phyloP scores from a whole-genome alignment of 1,140 invertebrate species.

The Pogonus chalceus region DNA sequence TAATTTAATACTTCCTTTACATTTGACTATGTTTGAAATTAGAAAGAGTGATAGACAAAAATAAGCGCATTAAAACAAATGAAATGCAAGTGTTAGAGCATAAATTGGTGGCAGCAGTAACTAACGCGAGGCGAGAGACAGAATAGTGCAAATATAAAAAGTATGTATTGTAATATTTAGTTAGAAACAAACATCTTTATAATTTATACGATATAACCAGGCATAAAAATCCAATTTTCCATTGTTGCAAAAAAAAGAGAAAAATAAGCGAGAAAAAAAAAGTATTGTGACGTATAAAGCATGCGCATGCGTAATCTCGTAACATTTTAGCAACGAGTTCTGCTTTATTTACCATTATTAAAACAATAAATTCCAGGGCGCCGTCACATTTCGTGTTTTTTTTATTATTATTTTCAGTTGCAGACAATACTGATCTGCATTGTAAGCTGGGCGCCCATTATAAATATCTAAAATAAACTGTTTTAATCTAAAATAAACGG shows the following conservation, averaged over 20 bases:
- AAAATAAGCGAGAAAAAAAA: no score
- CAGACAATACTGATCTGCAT: slow-evolving; percentile 35
- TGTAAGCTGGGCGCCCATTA: slow-evolving; percentile 31
- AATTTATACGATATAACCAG: slow-evolving; percentile 29
- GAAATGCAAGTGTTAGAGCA: no score
- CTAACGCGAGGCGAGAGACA: no score
- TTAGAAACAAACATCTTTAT: slow-evolving; percentile 17
- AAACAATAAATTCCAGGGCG: slow-evolving; percentile 34
- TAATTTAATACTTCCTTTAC: no score
- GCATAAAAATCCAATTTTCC: slow-evolving; percentile 32
- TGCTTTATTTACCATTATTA: slow-evolving; percentile 38
- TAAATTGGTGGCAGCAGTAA: no score
- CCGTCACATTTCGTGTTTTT: slow-evolving; percentile 34
- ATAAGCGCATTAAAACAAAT: no score
- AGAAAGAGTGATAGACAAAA: no score
- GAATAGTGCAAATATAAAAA: no score
- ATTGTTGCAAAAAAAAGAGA: background rate
- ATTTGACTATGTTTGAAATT: no score
- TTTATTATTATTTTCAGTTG: slow-evolving; percentile 29
- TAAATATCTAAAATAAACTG: slow-evolving; percentile 38
- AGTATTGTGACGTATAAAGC: no score
- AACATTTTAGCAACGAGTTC: slow-evolving; percentile 18
- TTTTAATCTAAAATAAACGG: slow-evolving; percentile 37
- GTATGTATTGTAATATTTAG: slow-evolving; percentile 18
- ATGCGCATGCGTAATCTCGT: slow-evolving; percentile 4